These are phyloP conservation scores for Synergus itoensis DNA, from an alignment of 2,888 invertebrate species.

Conservation along the genomic window DNA sequence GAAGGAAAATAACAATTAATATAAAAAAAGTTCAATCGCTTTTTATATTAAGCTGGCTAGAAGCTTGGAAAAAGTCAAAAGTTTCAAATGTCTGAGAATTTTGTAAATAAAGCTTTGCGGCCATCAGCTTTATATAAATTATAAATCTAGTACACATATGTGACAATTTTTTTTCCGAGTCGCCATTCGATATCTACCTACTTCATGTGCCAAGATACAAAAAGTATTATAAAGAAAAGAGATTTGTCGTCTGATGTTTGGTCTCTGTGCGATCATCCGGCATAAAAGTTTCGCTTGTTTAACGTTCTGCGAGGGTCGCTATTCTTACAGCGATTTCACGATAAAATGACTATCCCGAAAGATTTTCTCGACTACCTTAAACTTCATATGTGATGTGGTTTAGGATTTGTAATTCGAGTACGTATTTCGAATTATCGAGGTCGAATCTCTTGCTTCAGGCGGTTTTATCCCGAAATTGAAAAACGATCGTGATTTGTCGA, in stretches of 20 bases:
- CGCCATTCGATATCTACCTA: not conserved
- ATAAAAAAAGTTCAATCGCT: too few relatives aligned
- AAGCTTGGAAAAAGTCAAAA: too few relatives aligned
- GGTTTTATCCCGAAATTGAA: constrained; percentile 42
- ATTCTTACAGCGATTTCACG: constrained; percentile 18
- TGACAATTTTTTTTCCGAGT: not conserved
- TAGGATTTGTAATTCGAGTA: not conserved
- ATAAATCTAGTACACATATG: too few relatives aligned
- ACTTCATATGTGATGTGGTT: not conserved
- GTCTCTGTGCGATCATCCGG: constrained; percentile 6
- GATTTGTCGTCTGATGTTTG: constrained; percentile 10
- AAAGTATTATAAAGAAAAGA: not conserved
- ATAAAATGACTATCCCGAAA: not conserved
- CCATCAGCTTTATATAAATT: too few relatives aligned
- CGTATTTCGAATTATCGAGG: constrained; percentile 40
- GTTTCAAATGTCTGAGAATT: too few relatives aligned
- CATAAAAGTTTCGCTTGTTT: constrained; percentile 10
- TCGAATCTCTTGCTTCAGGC: not conserved
- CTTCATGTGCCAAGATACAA: not conserved
- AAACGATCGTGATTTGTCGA: constrained; percentile 45
- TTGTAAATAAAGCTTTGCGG: too few relatives aligned
- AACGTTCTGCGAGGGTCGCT: not conserved
- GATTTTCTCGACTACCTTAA: not conserved
- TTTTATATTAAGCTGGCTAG: too few relatives aligned
- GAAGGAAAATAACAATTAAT: too few relatives aligned